Percentiles rank a stretch among this genome's conserved stretches.
Evolutionary conservation across 2,113 vertebrate species (phyloP).

Genomic region (Microtus richardsoni): DNA sequence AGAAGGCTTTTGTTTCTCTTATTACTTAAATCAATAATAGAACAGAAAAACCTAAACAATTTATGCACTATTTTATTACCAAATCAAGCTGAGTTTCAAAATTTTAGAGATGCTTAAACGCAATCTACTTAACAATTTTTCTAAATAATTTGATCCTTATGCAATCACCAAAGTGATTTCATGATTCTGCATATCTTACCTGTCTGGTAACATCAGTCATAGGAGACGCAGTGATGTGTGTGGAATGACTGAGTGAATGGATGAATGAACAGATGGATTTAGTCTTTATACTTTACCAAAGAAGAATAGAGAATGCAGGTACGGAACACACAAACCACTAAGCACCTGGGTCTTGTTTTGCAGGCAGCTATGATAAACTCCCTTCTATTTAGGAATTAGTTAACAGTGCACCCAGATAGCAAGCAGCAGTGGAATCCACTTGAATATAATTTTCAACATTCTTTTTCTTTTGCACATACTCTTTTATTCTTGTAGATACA

Average conservation of each 20-base stretch:
- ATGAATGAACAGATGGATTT: not conserved
- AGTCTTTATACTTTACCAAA: not conserved
- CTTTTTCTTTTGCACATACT: not conserved
- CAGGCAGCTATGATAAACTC: not conserved
- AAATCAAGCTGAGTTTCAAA: slow-evolving; percentile 23
- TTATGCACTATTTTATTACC: not conserved
- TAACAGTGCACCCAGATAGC: not conserved
- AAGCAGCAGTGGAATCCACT: not conserved
- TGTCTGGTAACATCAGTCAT: not conserved
- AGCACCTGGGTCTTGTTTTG: not conserved
- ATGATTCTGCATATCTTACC: not conserved
- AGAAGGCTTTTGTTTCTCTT: slow-evolving; percentile 33
- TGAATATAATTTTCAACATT: not conserved
- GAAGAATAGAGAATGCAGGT: not conserved
- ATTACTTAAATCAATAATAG: not conserved
- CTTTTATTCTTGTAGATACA: slow-evolving; percentile 31
- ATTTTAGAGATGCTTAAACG: slow-evolving; percentile 31
- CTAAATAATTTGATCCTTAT: not conserved
- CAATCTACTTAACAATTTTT: not conserved
- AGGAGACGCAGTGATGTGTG: not conserved
- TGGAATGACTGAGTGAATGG: not conserved
- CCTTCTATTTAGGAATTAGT: not conserved
- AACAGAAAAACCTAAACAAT: slow-evolving; percentile 11
- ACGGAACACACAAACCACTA: not conserved
- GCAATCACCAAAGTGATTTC: not conserved